Base-by-base conservation (phyloP, 2,797 vertebrate genomes). In the Neosalanx taihuensis region DNA sequence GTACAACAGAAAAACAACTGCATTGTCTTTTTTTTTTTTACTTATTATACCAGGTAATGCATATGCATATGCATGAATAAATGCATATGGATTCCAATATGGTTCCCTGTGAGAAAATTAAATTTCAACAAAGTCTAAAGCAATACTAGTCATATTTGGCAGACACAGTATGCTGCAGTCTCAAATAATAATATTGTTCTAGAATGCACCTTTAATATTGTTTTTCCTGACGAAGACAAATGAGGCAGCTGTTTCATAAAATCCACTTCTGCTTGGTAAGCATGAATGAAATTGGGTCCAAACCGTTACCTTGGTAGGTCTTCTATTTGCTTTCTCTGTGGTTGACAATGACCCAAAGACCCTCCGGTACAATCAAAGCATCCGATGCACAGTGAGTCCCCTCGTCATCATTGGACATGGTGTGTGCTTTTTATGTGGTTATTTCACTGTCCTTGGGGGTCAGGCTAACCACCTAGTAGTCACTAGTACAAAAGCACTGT, bases 401-500 rank as follows among this genome's bases (percentile, higher is more conserved):
- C 18, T 6, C 41, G 41, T 46, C 41, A 46, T 46, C 41, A 46
- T 12, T 46, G 41, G 9, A 46, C 41, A 46, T 46, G 10, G 9
- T 46, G 41, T 13, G 10, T 13, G 41, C 41, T 46, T 46, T 46
- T 46, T 46, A 46, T 46, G 41, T 46, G 10, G 1, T 56, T n/a
- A 56, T n/a, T 17, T 6, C 18, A 56, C 51, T n/a, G 51, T 56
- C 51, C 17, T 17, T 56, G 51, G 51, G 15, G 51, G 18, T 56
- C 9, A 46, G 41, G 41, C 41, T 46, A 46, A 9, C 41, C 41
- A 46, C 10, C 41, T 46, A 56, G 70, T 59, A 29, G 57, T 65
- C 57, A 49, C 64, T 69, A 67, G 67, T 85, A 75, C 75, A 70
- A 76, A 71, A 73, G 75, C 83, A 80, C 82, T 84, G 90, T 87